These are phyloP conservation scores for Tenthredo amoena DNA, from an alignment of 2,888 invertebrate genomes.

Conservation along the genomic window DNA sequence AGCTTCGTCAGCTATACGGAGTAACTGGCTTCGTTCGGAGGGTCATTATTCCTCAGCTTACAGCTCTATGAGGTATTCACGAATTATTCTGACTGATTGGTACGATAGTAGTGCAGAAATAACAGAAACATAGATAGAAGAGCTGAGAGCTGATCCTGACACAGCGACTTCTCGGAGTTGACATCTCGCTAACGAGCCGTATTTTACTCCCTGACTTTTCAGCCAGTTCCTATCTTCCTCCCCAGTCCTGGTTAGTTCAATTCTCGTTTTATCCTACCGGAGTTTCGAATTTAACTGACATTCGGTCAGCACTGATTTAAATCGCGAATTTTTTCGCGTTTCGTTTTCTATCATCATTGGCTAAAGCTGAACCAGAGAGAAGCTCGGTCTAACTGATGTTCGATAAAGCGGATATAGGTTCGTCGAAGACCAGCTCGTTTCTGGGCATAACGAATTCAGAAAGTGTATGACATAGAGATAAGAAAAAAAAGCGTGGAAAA, in stretches of 20 bases:
- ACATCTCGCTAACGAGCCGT: slow-evolving; percentile 64
- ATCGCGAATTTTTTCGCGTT: not conserved
- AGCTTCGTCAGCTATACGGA: not conserved
- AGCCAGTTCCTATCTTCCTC: slow-evolving; percentile 53
- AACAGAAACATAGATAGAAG: slow-evolving; percentile 54
- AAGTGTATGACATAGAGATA: not conserved
- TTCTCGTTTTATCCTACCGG: slow-evolving; percentile 29
- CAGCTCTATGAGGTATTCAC: not conserved
- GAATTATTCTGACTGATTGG: slow-evolving; percentile 39
- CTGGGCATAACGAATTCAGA: not conserved
- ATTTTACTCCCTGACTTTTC: slow-evolving; percentile 62
- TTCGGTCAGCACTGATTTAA: slow-evolving; percentile 15
- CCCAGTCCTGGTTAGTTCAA: slow-evolving; percentile 50
- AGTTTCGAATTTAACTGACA: slow-evolving; percentile 4
- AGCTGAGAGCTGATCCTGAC: slow-evolving; percentile 60
- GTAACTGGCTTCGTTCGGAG: slow-evolving; percentile 2
- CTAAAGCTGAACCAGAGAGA: not conserved
- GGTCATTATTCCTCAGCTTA: not conserved
- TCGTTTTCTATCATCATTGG: not conserved
- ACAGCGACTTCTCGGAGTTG: slow-evolving; percentile 59
- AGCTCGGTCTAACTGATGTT: no score
- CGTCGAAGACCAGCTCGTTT: not conserved
- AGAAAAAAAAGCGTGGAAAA: not conserved
- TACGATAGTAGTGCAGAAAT: slow-evolving; percentile 56
- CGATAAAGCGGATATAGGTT: not conserved